Percentiles rank a stretch among this genome's conserved stretches.
Evolutionary conservation across 2,113 vertebrate species (phyloP).

Genomic region (Blennius ocellaris): DNA sequence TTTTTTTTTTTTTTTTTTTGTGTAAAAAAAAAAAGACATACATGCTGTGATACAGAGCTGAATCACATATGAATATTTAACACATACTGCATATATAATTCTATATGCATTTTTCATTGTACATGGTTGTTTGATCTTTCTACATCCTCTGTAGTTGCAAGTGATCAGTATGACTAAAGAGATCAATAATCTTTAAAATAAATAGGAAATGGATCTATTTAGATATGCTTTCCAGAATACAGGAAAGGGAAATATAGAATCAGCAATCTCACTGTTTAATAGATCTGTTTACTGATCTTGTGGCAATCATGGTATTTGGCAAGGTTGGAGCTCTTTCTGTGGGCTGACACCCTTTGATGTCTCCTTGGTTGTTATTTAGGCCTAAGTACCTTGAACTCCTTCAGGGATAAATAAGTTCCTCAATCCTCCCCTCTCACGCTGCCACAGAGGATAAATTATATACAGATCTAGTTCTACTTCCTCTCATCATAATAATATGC

Average conservation of each 20-base stretch:
- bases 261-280: constrained; percentile 11
- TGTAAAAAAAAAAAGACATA: constrained; percentile 10
- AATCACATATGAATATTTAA: constrained; percentile 48
- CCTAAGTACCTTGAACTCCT: constrained; percentile 64
- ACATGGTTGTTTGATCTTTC: constrained; percentile 38
- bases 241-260: constrained; percentile 1
- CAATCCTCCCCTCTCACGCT: constrained; percentile 54
- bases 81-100: constrained; percentile 18
- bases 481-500: constrained; percentile 76
- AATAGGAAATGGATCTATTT: not conserved
- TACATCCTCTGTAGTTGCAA: constrained; percentile 13
- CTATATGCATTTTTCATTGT: constrained; percentile 40
- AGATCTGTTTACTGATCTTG: constrained; percentile 35
- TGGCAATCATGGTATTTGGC: constrained; percentile 15
- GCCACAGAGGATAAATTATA: constrained; percentile 70
- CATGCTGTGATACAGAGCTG: not conserved
- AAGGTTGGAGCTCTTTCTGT: constrained; percentile 38
- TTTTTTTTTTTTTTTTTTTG: not conserved
- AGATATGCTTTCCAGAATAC: not conserved
- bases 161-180: constrained; percentile 14
- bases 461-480: constrained; percentile 66
- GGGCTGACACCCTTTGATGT: constrained; percentile 57
- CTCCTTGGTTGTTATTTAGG: constrained; percentile 58
- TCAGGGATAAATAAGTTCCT: constrained; percentile 63
- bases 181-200: not conserved